Evolutionary conservation across 2,888 invertebrate species (phyloP).

Genomic region (Drosophila ochracea): DNA sequence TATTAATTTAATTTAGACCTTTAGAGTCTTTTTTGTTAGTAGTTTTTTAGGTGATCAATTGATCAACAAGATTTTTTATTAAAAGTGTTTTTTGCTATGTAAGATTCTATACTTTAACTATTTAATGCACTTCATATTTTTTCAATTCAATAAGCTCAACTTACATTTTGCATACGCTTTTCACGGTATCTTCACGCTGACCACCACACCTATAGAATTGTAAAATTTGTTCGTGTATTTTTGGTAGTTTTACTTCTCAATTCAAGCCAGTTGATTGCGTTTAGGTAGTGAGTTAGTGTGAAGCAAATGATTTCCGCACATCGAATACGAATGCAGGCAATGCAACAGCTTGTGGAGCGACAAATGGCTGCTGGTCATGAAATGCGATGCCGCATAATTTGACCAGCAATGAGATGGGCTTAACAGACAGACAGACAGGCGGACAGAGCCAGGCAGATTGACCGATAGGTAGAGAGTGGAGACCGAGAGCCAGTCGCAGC

Average conservation of each 20-base stretch:
- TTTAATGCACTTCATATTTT: background rate
- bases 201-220: background rate
- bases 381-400: slow-evolving; percentile 61
- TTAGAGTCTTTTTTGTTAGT: background rate
- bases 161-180: background rate
- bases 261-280: slow-evolving; percentile 23
- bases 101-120: background rate
- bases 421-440: slow-evolving; percentile 1
- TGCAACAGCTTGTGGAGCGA: slow-evolving; percentile 38
- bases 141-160: background rate
- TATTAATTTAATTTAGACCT: background rate
- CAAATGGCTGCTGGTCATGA: slow-evolving; percentile 36
- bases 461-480: background rate
- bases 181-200: background rate
- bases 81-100: background rate
- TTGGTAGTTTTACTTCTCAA: background rate
- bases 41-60: background rate
- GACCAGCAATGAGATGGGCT: slow-evolving; percentile 41
- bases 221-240: background rate
- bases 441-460: slow-evolving; percentile 1
- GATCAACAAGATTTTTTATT: background rate
- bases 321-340: slow-evolving; percentile 27
- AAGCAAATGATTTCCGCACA: slow-evolving; percentile 2
- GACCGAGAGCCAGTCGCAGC: background rate
- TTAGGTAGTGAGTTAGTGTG: slow-evolving; percentile 4